Base-by-base conservation (phyloP, 2,113 vertebrate genomes). In the Willisornis vidua region DNA sequence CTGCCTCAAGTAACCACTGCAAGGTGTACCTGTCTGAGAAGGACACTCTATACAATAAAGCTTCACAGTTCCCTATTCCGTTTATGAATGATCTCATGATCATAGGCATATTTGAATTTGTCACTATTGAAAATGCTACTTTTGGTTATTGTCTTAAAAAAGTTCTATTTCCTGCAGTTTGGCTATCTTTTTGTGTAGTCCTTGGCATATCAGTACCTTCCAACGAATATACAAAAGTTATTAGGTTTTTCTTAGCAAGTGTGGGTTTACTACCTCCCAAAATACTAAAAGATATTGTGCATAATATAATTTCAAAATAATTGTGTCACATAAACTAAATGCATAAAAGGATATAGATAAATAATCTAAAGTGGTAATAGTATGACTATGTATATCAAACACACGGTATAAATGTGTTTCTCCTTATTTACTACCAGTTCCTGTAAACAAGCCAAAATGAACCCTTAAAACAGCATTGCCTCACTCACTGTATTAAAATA, bases 1-100 rank as follows among this genome's bases (percentile, higher is more conserved):
- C 14, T 31, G 25, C 35, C 14, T 80, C 48, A 74, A 39, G 19
- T 8, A 73, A 46, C 12, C 19, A n/a, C 10, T 62, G 22, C 9
- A 89, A 80, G 19, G 18, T 45, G 18, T 29, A 68, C 61, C 20
- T 61, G 6, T 10, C 25, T 41, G 18, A 84, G 10, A 87, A 72
- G 16, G 5, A 33, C 1, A 14, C 17, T 80, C 43, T 37, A 1
- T 22, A 12, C 0, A 58, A 12, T 0, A 58, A n/a, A 25, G 10
- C 81, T 78, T 57, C 55, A 87, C 85, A 85, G 48, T 4, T 48
- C 28, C 54, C 15, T 70, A 9, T 45, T 81, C 12, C 28, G 5
- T 28, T 62, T 41, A 45, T 37, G 12, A 90, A 57, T 33, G 20
- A 41, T 14, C 12, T 14, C 12, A 45, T 62, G 33, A n/a, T n/a